Base-by-base conservation (phyloP, 2,797 vertebrate genomes). In the Rachycentron canadum region DNA sequence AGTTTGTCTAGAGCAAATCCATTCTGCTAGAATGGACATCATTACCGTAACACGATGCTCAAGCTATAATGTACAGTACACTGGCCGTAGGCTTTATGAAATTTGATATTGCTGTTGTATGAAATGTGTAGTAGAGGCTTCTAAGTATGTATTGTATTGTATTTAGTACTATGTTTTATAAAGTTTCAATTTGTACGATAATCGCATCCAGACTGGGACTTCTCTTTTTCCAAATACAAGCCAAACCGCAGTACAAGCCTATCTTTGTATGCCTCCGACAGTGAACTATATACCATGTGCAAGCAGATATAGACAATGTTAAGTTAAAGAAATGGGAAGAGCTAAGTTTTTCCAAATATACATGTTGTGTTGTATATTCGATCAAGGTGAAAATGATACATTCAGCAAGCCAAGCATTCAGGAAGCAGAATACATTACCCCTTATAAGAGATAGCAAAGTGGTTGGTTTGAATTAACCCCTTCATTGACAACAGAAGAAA, bases 381-480 rank as follows among this genome's bases (percentile, higher is more conserved):
- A 88, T 82, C 63, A 47, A 76, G 76, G 87, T 89, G 86, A 80
- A 76, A 79, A 87, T 85, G 90, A 89, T 38, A 83, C 92, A 92
- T 92, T 89, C 85, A 90, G 88, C 93, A 94, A 92, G 91, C 86
- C 92, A 93, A 86, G 93, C 94, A 94, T 93, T 89, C 85, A 68
- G 86, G 88, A 92, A 88, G 86, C 76, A 90, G 76, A 92, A 94
- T 94, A 94, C 93, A 82, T 95, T 95, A 95, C 93, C 94, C 89
- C 85, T 90, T 88, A 91, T 86, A 88, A 93, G 62, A 95, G 91
- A 93, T 74, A 94, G 88, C 87, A 93, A 90, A 92, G 91, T 65
- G 81, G 92, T 63, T 86, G 92, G 86, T 92, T 91, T 95, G 93
- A 90, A 89, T 89, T 91, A 94, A 94, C 80, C 85, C 88, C 85